These are phyloP conservation scores for Squalus acanthias DNA, from an alignment of 2,797 vertebrate genomes.

Conservation along the genomic window DNA sequence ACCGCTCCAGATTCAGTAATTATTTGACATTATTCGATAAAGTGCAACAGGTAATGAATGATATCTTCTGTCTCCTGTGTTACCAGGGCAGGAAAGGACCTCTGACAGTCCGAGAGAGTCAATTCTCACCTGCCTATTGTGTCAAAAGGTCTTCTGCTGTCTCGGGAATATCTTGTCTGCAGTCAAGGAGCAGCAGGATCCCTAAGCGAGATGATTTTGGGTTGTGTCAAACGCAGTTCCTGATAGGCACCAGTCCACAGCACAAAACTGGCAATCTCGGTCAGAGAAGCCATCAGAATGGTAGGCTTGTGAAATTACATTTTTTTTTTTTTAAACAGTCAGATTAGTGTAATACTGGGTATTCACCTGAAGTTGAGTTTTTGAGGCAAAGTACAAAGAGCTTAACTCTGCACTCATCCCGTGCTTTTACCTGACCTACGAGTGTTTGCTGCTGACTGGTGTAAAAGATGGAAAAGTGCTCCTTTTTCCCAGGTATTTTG, in stretches of 20 bases:
- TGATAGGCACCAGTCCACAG: neutral
- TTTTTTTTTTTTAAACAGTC: neutral
- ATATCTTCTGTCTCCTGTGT: neutral
- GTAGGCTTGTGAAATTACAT: neutral
- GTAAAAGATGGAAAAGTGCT: neutral
- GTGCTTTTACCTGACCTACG: neutral
- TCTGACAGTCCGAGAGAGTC: neutral
- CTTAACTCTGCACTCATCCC: neutral
- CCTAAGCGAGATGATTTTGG: neutral
- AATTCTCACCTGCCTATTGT: neutral
- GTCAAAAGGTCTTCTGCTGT: neutral
- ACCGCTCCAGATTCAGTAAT: neutral
- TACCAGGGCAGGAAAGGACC: neutral
- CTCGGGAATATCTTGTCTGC: neutral
- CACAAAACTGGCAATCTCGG: neutral
- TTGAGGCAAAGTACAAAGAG: neutral
- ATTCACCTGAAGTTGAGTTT: neutral
- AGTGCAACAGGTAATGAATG: neutral
- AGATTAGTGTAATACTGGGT: neutral
- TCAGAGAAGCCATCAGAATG: neutral
- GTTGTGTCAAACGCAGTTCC: neutral
- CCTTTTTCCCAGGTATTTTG: neutral
- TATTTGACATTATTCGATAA: neutral
- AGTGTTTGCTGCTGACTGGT: neutral
- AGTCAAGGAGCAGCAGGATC: neutral